These are phyloP conservation scores for Formica selysi DNA, from an alignment of 1,140 invertebrate genomes.

Conservation along the genomic window DNA sequence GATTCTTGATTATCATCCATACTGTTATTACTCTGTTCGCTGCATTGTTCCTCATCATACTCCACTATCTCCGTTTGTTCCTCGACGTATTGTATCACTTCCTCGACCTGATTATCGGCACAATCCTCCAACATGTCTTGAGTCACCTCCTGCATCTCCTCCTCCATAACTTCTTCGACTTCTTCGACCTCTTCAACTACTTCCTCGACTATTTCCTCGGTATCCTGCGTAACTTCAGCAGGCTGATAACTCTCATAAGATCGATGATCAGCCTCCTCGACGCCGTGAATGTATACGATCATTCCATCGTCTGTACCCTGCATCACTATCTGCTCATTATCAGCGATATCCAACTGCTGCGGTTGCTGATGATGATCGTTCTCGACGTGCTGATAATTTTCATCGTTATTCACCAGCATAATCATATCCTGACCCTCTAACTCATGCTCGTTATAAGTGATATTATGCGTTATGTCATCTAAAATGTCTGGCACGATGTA, in stretches of 20 bases:
- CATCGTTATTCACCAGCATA: constrained; percentile 81
- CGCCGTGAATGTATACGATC: constrained; percentile 84
- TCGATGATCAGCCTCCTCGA: constrained; percentile 76
- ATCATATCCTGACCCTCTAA: constrained; percentile 82
- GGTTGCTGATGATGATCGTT: constrained; percentile 76
- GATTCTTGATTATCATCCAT: constrained; percentile 75
- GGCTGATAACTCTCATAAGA: constrained; percentile 76
- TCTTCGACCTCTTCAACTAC: constrained; percentile 75
- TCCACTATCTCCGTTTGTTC: constrained; percentile 85
- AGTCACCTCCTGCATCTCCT: constrained; percentile 61
- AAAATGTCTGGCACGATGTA: constrained; percentile 78
- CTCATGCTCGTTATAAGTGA: constrained; percentile 75
- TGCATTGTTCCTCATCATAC: constrained; percentile 80
- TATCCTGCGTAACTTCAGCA: constrained; percentile 72
- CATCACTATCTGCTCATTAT: constrained; percentile 81
- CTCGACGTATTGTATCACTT: constrained; percentile 84
- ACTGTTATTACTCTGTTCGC: constrained; percentile 69
- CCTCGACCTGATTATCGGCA: constrained; percentile 78
- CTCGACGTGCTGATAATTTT: constrained; percentile 75
- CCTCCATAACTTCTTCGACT: constrained; percentile 75
- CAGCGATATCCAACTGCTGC: constrained; percentile 78
- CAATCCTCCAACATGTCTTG: constrained; percentile 60
- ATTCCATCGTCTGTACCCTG: constrained; percentile 80
- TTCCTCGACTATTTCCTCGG: constrained; percentile 75
- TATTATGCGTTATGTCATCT: constrained; percentile 71